These are phyloP conservation scores for Hydropotes inermis DNA, from an alignment of 2,113 vertebrate genomes.

Conservation along the genomic window DNA sequence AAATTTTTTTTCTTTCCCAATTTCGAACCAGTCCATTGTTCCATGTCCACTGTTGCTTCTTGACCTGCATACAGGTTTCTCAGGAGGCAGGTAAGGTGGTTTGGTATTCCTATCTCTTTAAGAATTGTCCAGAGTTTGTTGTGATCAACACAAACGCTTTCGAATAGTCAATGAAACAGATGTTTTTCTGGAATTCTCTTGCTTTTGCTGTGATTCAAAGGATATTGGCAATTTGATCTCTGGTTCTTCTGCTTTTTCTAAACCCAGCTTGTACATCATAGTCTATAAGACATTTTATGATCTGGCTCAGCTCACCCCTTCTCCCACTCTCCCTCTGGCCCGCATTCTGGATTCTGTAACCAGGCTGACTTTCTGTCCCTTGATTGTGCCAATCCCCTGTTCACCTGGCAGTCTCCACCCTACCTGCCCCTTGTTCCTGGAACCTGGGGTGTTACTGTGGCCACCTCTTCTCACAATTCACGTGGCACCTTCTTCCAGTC, in stretches of 20 bases:
- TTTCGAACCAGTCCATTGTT: not conserved
- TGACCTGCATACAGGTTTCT: not conserved
- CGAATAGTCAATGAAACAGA: not conserved
- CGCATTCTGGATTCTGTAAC: fast-evolving
- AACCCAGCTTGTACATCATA: not conserved
- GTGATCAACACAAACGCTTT: not conserved
- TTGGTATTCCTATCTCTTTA: not conserved
- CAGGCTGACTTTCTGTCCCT: not conserved
- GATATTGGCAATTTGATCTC: not conserved
- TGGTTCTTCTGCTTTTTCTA: not conserved
- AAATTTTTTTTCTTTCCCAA: not conserved
- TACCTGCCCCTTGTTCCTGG: not conserved
- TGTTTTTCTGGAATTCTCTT: not conserved
- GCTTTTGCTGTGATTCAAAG: not conserved
- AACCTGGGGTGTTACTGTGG: not conserved
- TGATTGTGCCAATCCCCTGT: not conserved
- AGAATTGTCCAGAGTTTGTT: not conserved
- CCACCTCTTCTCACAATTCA: not conserved
- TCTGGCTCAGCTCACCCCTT: not conserved
- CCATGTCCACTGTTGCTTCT: not conserved
- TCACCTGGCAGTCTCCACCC: not conserved
- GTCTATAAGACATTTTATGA: not conserved
- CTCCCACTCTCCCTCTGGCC: fast-evolving
- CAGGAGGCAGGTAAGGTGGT: not conserved
- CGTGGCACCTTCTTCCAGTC: not conserved